Conservation (phyloP, 2,888 invertebrate species). For the Liopterus haemorrhoidalis region DNA sequence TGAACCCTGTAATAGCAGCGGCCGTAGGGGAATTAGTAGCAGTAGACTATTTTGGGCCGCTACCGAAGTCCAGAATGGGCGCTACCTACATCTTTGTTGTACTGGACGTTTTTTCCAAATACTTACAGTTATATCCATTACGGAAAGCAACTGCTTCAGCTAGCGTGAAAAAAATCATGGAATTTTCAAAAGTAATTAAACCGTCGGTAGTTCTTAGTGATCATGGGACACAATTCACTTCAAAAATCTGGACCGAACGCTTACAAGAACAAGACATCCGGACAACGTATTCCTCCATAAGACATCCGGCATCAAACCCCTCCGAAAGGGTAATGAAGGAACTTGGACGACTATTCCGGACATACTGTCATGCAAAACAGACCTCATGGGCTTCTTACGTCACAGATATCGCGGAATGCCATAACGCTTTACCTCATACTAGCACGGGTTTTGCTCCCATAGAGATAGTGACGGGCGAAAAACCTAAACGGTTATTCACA, state of each 20-base stretch:
- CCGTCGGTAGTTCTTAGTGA: slow-evolving; percentile 16
- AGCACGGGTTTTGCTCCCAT: slow-evolving; percentile 18
- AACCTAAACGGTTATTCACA: slow-evolving; percentile 1
- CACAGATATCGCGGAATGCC: slow-evolving; percentile 14
- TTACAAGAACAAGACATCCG: slow-evolving; percentile 4
- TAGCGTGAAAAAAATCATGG: slow-evolving; percentile 4
- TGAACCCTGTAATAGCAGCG: slow-evolving; percentile 2
- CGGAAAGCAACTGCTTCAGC: slow-evolving; percentile 16
- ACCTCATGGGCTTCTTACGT: slow-evolving; percentile 13
- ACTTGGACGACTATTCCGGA: slow-evolving; percentile 16
- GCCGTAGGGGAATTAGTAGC: slow-evolving; percentile 13
- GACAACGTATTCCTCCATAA: slow-evolving; percentile 12
- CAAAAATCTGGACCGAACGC: slow-evolving; percentile 7
- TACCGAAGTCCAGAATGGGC: slow-evolving; percentile 14
- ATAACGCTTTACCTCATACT: slow-evolving; percentile 11
- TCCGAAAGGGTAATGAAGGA: slow-evolving; percentile 21
- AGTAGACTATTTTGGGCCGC: slow-evolving; percentile 23
- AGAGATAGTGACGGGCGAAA: slow-evolving; percentile 5
- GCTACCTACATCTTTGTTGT: slow-evolving; percentile 21
- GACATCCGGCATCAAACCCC: slow-evolving; percentile 18
- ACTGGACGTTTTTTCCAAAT: slow-evolving; percentile 24
- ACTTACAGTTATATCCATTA: slow-evolving; percentile 19
- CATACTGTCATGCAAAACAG: slow-evolving; percentile 19
- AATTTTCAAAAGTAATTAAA: slow-evolving; percentile 3
- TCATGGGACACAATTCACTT: slow-evolving; percentile 20